Evolutionary conservation across 1,140 invertebrate genomes (phyloP).

Genomic region (Drosophila nannoptera): DNA sequence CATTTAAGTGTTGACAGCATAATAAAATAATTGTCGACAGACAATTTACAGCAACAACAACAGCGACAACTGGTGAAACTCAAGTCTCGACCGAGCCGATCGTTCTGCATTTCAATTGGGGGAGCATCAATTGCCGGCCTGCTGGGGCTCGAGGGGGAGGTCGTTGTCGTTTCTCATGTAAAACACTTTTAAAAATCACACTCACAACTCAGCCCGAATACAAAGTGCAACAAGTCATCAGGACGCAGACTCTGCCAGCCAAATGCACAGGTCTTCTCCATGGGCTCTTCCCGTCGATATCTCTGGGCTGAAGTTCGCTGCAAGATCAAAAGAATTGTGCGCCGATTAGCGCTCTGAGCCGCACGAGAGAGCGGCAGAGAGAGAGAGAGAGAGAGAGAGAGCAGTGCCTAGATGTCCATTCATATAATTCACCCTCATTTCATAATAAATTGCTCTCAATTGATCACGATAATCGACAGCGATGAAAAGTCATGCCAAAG

Average conservation of each 20-base stretch:
- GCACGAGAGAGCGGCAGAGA: constrained; percentile 22
- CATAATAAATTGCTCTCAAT: constrained; percentile 80
- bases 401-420: constrained; percentile 60
- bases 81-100: constrained; percentile 31
- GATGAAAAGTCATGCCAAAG: constrained; percentile 79
- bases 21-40: constrained; percentile 79
- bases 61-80: constrained; percentile 25
- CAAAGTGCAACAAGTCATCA: constrained; percentile 73
- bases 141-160: constrained; percentile 14
- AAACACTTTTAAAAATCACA: constrained; percentile 78
- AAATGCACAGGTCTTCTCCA: constrained; percentile 71
- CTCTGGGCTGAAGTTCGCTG: constrained; percentile 31
- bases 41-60: constrained; percentile 64
- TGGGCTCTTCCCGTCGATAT: constrained; percentile 34
- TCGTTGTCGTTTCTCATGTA: constrained; percentile 76
- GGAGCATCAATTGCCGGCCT: neutral
- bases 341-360: constrained; percentile 59
- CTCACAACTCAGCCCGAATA: constrained; percentile 75
- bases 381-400: constrained; percentile 17
- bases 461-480: constrained; percentile 79
- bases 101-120: constrained; percentile 21
- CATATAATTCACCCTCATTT: constrained; percentile 80
- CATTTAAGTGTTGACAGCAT: constrained; percentile 79
- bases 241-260: constrained; percentile 31
- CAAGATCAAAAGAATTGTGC: constrained; percentile 77